These are phyloP conservation scores for Centropyge bicolor DNA, from an alignment of 2,797 vertebrate genomes.

Conservation along the genomic window DNA sequence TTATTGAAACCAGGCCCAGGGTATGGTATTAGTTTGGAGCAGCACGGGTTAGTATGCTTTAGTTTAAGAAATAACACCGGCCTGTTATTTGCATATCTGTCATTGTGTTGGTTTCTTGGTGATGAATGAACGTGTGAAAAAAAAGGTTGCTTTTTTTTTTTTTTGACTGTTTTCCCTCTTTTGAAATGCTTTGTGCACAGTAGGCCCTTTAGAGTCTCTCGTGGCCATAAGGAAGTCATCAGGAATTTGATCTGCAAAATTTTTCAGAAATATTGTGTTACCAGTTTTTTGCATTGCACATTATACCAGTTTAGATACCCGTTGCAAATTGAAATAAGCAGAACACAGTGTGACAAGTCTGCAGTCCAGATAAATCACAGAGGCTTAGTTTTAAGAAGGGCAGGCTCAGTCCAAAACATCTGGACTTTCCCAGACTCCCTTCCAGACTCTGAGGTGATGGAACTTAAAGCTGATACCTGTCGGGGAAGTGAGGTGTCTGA, in stretches of 20 bases:
- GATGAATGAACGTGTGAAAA: conserved; percentile 7
- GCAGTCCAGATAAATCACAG: conserved; percentile 25
- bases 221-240: not conserved
- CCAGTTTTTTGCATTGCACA: not conserved
- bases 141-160: not conserved
- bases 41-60: conserved; percentile 7
- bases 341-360: not conserved
- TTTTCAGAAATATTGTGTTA: not conserved
- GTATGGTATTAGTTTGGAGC: conserved; percentile 58
- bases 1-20: conserved; percentile 75
- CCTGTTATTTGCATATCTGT: conserved; percentile 22
- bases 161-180: not conserved
- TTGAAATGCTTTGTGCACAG: not conserved
- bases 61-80: not conserved
- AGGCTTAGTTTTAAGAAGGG: conserved; percentile 8
- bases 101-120: conserved; percentile 5
- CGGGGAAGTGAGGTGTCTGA: not conserved
- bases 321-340: conserved; percentile 7
- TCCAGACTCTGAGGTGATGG: conserved; percentile 10
- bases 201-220: not conserved
- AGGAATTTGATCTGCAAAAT: conserved; percentile 2
- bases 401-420: conserved; percentile 38
- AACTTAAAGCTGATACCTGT: conserved; percentile 6
- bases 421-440: conserved; percentile 9
- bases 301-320: not conserved